A percentile compares a stretch with the other conserved stretches of the same genome.
Conservation (phyloP, 1,140 invertebrate species). For the Pogonognathellus flavescens region DNA sequence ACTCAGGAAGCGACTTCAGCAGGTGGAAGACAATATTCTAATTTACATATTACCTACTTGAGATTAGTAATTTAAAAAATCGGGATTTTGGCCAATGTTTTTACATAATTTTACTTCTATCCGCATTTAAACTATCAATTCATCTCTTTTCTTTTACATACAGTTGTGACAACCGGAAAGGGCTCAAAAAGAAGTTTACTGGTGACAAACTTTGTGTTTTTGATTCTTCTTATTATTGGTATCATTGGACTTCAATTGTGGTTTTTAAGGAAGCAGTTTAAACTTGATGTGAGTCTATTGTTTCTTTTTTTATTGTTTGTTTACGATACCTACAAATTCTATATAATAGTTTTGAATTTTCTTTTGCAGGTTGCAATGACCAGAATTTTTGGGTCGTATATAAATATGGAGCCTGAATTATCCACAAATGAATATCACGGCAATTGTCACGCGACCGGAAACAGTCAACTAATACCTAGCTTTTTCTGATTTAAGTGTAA, state of each 20-base stretch:
- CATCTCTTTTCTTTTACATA: not conserved
- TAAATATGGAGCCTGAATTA: constrained; percentile 12
- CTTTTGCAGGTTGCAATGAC: not conserved
- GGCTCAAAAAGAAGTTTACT: not conserved
- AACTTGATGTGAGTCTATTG: constrained; percentile 4
- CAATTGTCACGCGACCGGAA: not conserved
- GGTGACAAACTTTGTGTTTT: not conserved
- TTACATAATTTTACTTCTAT: too few species aligned
- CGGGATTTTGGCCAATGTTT: too few species aligned
- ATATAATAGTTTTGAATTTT: too few species aligned
- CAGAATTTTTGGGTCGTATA: constrained; percentile 15
- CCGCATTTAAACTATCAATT: too few species aligned
- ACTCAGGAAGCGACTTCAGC: too few species aligned
- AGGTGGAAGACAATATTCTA: too few species aligned
- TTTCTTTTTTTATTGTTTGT: too few species aligned
- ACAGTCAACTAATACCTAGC: constrained; percentile 8
- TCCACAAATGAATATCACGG: not conserved
- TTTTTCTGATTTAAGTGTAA: too few species aligned
- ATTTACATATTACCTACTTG: too few species aligned
- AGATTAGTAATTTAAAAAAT: too few species aligned
- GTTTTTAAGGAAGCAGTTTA: not conserved
- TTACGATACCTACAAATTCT: too few species aligned
- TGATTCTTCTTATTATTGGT: not conserved
- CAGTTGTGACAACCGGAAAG: not conserved
- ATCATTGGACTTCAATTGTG: not conserved